These are phyloP conservation scores for Aelia acuminata DNA, from an alignment of 2,888 invertebrate species.

Conservation along the genomic window DNA sequence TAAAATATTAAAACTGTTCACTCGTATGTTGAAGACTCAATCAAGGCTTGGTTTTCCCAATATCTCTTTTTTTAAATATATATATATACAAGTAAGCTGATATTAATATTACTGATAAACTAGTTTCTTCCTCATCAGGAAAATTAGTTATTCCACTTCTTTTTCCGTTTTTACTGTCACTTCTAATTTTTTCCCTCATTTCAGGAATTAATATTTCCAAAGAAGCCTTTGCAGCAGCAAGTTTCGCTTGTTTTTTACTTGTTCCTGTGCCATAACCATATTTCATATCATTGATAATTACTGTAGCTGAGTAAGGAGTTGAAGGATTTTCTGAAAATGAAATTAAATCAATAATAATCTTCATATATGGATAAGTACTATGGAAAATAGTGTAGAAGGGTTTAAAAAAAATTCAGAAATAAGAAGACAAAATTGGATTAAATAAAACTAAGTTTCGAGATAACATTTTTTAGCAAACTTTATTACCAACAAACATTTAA, in stretches of 20 bases:
- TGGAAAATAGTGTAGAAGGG: too few species aligned
- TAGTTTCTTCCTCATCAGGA: slow-evolving; percentile 67
- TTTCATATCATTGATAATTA: slow-evolving; percentile 91
- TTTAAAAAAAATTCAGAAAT: too few species aligned
- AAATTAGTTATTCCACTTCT: slow-evolving; percentile 69
- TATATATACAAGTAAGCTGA: too few species aligned
- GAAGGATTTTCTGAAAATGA: slow-evolving; percentile 82
- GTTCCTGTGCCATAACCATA: slow-evolving; percentile 95
- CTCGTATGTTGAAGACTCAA: too few species aligned
- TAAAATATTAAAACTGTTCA: too few species aligned
- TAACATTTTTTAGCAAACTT: too few species aligned
- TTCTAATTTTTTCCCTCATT: slow-evolving; percentile 85
- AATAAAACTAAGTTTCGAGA: too few species aligned
- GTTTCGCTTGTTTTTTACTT: slow-evolving; percentile 96
- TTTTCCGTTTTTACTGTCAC: slow-evolving; percentile 73
- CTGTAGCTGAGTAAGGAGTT: slow-evolving; percentile 94
- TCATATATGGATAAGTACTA: not conserved
- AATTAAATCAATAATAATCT: not conserved
- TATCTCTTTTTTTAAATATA: too few species aligned
- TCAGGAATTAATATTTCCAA: slow-evolving; percentile 93
- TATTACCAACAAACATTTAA: too few species aligned
- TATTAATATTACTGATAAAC: slow-evolving; percentile 65
- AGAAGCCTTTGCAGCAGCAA: slow-evolving; percentile 91
- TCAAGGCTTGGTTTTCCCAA: too few species aligned
- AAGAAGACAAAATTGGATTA: too few species aligned